A percentile compares a stretch with the other conserved stretches of the same genome.
phyloP scores from a whole-genome alignment of 2,888 invertebrate species.

The Marasmarcha lunaedactyla region DNA sequence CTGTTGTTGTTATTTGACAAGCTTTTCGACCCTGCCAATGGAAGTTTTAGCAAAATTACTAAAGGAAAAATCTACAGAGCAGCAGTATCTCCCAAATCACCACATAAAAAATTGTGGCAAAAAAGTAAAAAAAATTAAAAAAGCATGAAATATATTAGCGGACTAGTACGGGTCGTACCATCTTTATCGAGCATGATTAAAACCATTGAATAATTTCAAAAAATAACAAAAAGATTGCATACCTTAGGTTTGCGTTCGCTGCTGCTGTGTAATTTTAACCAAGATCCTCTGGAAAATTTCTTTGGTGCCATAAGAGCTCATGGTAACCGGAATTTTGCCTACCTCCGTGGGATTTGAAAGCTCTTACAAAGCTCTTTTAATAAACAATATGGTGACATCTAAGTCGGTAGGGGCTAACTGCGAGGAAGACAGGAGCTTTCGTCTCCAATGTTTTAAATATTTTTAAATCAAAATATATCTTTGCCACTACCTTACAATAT shows the following conservation, averaged over 20 bases:
- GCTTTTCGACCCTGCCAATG: background rate
- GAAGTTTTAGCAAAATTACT: background rate
- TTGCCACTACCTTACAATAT: no score
- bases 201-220: background rate
- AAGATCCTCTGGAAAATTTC: no score
- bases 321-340: no score
- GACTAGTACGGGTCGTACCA: background rate
- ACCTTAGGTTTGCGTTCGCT: background rate
- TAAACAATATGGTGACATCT: no score
- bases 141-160: background rate
- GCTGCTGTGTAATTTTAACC: no score
- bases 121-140: background rate
- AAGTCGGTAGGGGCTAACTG: no score
- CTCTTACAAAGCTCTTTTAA: constrained; percentile 4
- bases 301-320: no score
- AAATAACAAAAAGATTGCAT: background rate
- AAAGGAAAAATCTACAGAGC: background rate
- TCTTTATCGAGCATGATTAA: background rate
- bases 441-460: no score
- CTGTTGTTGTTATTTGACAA: background rate
- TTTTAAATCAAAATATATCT: no score
- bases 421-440: no score
- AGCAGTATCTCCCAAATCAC: background rate
- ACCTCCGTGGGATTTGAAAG: background rate
- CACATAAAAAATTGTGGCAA: background rate